Base-by-base conservation (phyloP, 2,797 vertebrate species). In the Chrysocyon brachyurus region DNA sequence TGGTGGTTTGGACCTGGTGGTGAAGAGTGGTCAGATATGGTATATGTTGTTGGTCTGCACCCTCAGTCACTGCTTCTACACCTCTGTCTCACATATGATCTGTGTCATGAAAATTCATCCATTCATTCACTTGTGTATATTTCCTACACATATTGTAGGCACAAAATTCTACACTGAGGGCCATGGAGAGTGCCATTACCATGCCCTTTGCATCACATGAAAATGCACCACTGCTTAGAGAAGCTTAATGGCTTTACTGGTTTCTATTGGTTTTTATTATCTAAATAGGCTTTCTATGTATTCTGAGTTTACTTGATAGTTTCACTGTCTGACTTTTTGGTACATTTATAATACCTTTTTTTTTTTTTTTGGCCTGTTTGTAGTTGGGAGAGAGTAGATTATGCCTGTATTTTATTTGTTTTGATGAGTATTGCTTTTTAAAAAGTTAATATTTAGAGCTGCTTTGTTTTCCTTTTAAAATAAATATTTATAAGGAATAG, bases 391-490 rank as follows among this genome's bases (percentile, higher is more conserved):
- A 87, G 19, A 78, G 28, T 33, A 46, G 31, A 61, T 59, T 66
- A 4, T 63, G 17, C 10, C 9, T 57, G 2, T 57, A 61, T 70
- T 82, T 88, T 72, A n/a, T 94, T 92, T 72, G n/a, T 85, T 81
- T 86, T 54, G 52, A 26, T 79, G 57, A 63, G 9, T 57, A 91
- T 93, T 68, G 40, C 73, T 94, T 70, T 22, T 77, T 73, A 4
- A 66, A 87, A 85, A 79, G 28, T 86, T 70, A 46, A 49, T 92
- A 14, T 92, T 92, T 75, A 75, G 28, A 77, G 52, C 86, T 92
- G 7, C 52, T 86, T 68, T 94, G 36, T 49, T 86, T 95, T 90
- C 22, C 61, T 75, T 82, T 12, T 85, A 86, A 90, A 75, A 75
- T 77, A 82, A 85, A 54, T 70, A 81, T 75, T 63, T 16, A 49